Percentiles rank a stretch among this genome's conserved stretches.
Conservation (phyloP, 2,797 vertebrate species). For the Malacoctenus gilli region DNA sequence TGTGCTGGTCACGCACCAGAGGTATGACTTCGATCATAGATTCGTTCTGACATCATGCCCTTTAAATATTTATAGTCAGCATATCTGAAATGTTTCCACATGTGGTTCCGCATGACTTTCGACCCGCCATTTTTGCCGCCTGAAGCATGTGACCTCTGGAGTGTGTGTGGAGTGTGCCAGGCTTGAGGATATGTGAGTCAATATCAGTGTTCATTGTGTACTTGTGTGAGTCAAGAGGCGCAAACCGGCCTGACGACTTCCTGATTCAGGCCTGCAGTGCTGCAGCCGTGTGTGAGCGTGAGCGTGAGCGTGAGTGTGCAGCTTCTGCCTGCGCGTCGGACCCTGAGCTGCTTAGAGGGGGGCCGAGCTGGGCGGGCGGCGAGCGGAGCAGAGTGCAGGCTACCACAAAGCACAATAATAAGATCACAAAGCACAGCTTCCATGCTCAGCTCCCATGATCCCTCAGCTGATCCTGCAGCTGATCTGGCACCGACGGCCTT, state of each 20-base stretch:
- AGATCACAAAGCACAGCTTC: slow-evolving; percentile 57
- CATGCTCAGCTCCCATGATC: slow-evolving; percentile 62
- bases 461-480: slow-evolving; percentile 73
- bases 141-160: too few species aligned
- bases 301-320: slow-evolving; percentile 20
- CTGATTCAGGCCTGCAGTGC: slow-evolving; percentile 41
- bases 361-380: slow-evolving; percentile 4
- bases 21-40: background rate
- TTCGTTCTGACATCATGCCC: slow-evolving; percentile 9
- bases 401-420: slow-evolving; percentile 62
- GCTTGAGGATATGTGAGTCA: slow-evolving; percentile 22
- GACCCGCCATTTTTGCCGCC: too few species aligned
- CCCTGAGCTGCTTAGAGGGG: slow-evolving; percentile 33
- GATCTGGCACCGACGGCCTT: slow-evolving; percentile 52
- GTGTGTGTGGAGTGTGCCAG: slow-evolving; percentile 40
- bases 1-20: background rate
- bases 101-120: slow-evolving; percentile 31
- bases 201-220: slow-evolving; percentile 12
- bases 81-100: slow-evolving; percentile 36
- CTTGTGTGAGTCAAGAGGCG: slow-evolving; percentile 23
- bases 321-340: slow-evolving; percentile 32
- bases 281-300: slow-evolving; percentile 17
- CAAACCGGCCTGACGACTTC: slow-evolving; percentile 55
- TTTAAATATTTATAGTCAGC: slow-evolving; percentile 6
- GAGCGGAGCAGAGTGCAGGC: slow-evolving; percentile 30